These are phyloP conservation scores for Maniola hyperantus DNA, from an alignment of 2,888 invertebrate species.

Conservation along the genomic window DNA sequence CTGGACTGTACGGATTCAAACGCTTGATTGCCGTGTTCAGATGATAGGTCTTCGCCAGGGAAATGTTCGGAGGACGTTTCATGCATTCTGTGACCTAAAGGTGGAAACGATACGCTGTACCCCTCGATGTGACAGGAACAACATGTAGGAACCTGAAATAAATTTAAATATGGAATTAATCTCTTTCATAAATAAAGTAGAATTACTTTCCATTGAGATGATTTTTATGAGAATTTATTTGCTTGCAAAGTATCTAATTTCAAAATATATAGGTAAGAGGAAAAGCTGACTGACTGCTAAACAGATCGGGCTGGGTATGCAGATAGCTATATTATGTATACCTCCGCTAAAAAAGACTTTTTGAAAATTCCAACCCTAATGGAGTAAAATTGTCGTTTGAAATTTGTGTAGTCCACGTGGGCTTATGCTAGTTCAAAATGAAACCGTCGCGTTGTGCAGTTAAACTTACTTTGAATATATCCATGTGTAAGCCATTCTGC, in stretches of 20 bases:
- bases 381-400: no score
- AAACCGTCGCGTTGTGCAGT: no score
- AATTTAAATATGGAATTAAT: background rate
- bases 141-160: conserved; percentile 87
- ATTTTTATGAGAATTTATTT: background rate
- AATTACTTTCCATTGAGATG: no score
- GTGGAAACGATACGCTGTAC: conserved; percentile 86
- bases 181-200: background rate
- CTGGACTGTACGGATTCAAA: conserved; percentile 74
- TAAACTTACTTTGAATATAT: conserved; percentile 87
- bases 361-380: no score
- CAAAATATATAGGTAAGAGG: no score
- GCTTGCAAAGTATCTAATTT: no score
- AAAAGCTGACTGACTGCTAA: no score
- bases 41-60: conserved; percentile 80
- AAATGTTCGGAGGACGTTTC: conserved; percentile 79
- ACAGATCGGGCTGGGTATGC: no score
- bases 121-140: conserved; percentile 92
- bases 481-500: conserved; percentile 90
- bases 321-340: no score
- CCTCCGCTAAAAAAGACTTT: no score
- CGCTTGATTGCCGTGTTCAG: conserved; percentile 73
- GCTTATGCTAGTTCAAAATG: no score
- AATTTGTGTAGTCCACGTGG: no score
- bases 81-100: conserved; percentile 79